phyloP scores from a whole-genome alignment of 2,113 vertebrate species.

The Colistium nudipinnis region DNA sequence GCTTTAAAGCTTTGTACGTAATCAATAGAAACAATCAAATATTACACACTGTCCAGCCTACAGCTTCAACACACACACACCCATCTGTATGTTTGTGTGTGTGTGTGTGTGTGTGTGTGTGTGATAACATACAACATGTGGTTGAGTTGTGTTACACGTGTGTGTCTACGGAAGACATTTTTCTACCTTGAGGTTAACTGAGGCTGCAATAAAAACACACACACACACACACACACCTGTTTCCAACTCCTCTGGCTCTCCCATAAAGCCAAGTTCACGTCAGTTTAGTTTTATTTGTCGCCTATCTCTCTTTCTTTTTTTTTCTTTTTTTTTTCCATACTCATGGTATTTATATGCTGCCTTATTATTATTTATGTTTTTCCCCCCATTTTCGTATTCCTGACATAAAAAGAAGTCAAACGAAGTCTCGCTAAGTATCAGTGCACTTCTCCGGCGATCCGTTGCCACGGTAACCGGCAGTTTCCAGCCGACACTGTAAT shows the following conservation, averaged over 20 bases:
- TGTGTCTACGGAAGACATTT: neutral
- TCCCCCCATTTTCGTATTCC: neutral
- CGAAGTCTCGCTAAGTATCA: too few relatives aligned
- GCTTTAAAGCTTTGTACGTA: neutral
- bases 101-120: neutral
- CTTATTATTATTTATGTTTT: neutral
- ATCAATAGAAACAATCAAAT: conserved; percentile 36
- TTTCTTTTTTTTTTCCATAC: neutral
- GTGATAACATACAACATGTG: too few relatives aligned
- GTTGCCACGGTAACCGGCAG: neutral
- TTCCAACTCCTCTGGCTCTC: neutral
- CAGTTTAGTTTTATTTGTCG: too few relatives aligned
- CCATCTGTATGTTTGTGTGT: neutral
- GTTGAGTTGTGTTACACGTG: too few relatives aligned
- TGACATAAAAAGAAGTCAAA: too few relatives aligned
- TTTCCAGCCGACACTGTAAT: too few relatives aligned
- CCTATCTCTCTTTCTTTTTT: neutral
- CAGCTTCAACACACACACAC: neutral
- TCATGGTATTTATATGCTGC: neutral
- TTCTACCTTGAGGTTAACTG: conserved; percentile 6
- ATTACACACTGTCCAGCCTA: neutral
- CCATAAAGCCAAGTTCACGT: neutral
- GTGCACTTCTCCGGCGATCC: too few relatives aligned
- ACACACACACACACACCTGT: conserved; percentile 17
- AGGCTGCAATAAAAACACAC: conserved; percentile 8